These are phyloP conservation scores for Dendroctonus ponderosae DNA, from an alignment of 1,140 invertebrate genomes.

Conservation along the genomic window DNA sequence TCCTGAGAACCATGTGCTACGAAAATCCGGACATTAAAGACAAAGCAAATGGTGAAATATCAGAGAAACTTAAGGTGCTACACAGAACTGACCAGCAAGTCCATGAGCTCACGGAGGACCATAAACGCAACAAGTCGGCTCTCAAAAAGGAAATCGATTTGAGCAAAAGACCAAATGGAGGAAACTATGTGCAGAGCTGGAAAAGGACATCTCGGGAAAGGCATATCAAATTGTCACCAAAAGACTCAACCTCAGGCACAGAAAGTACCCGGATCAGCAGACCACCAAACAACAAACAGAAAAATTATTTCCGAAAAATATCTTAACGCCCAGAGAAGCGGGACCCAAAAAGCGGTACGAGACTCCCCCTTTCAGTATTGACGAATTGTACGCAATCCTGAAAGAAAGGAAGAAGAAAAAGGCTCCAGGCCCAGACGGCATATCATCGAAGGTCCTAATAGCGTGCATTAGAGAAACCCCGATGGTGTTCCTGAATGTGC, in stretches of 20 bases:
- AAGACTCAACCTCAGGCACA: neutral
- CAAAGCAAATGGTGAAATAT: no score
- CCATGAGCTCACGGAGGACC: neutral
- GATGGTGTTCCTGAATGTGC: conserved; percentile 1
- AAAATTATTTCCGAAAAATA: conserved; percentile 8
- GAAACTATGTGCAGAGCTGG: conserved; percentile 25
- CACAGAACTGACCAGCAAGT: neutral
- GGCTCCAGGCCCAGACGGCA: conserved; percentile 38
- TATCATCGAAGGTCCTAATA: conserved; percentile 35
- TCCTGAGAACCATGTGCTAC: no score
- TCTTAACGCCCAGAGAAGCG: neutral
- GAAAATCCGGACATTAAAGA: no score
- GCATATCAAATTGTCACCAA: conserved; percentile 34
- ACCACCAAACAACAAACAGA: neutral
- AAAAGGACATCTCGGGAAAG: conserved; percentile 34
- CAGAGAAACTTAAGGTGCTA: no score
- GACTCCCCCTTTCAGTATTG: conserved; percentile 23
- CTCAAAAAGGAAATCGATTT: neutral
- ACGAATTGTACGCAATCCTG: conserved; percentile 28
- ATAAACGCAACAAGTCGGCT: neutral
- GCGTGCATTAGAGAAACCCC: neutral
- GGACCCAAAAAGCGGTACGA: conserved; percentile 1
- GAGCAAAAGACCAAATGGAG: conserved; percentile 26
- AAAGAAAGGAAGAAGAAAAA: conserved; percentile 28
- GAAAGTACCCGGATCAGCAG: conserved; percentile 2